Evolutionary conservation across 2,888 invertebrate genomes (phyloP).

Genomic region (Andrena haemorrhoa): DNA sequence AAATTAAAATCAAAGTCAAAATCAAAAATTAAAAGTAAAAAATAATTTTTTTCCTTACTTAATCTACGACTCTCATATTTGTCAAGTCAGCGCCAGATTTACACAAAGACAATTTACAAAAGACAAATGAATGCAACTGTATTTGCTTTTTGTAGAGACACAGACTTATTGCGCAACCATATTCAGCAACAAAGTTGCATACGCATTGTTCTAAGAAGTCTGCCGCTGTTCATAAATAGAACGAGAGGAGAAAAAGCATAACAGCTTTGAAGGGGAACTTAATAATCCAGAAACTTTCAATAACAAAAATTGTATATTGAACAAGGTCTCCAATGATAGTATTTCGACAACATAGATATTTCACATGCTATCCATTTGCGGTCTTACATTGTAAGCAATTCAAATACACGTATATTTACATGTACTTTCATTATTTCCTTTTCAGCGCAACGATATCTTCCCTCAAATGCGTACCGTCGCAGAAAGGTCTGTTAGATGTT

Average conservation of each 20-base stretch:
- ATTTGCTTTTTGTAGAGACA: too few species aligned
- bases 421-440: slow-evolving; percentile 1
- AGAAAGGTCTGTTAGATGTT: slow-evolving; percentile 96
- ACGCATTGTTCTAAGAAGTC: too few species aligned
- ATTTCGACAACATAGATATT: slow-evolving; percentile 2
- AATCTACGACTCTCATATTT: too few species aligned
- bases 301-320: not conserved
- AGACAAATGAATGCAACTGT: too few species aligned
- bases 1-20: too few species aligned
- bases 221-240: too few species aligned
- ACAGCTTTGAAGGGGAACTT: not conserved
- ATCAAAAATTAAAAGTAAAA: too few species aligned
- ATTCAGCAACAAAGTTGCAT: too few species aligned
- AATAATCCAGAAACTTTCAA: not conserved
- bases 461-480: slow-evolving; percentile 97
- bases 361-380: not conserved
- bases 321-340: not conserved
- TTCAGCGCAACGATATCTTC: slow-evolving; percentile 83
- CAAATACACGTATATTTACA: not conserved
- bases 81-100: too few species aligned
- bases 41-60: too few species aligned
- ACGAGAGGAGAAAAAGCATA: not conserved
- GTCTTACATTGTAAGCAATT: not conserved
- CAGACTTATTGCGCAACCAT: too few species aligned
- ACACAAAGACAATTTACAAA: too few species aligned